phyloP scores from a whole-genome alignment of 2,113 vertebrate species.

The Macroglossus sobrinus region DNA sequence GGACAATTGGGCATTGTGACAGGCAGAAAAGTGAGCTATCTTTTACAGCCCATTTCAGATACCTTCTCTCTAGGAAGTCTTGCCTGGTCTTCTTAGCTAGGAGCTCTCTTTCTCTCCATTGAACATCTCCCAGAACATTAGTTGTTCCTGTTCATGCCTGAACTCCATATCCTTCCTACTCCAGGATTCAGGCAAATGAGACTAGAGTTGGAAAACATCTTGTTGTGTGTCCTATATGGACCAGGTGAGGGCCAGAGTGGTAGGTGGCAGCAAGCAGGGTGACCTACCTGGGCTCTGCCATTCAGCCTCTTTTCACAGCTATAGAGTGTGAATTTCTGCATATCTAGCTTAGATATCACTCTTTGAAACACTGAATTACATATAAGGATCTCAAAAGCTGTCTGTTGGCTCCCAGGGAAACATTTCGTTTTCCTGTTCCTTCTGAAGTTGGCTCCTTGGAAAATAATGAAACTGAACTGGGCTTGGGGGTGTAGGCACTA shows the following conservation, averaged over 20 bases:
- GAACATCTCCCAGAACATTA: neutral
- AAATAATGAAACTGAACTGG: constrained; percentile 22
- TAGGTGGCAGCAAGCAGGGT: neutral
- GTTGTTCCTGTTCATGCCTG: neutral
- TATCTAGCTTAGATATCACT: neutral
- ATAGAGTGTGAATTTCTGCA: neutral
- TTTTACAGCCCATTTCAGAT: neutral
- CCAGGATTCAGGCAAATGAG: neutral
- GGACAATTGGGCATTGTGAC: neutral
- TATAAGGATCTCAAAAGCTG: constrained; percentile 19
- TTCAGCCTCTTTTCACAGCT: neutral
- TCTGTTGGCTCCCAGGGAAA: constrained; percentile 39
- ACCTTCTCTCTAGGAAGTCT: neutral
- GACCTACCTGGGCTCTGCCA: neutral
- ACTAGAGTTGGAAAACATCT: neutral
- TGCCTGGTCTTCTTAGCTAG: neutral
- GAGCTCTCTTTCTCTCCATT: neutral
- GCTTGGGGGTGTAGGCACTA: rapidly evolving
- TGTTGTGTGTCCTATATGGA: neutral
- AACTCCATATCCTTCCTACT: neutral
- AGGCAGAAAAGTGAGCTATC: neutral
- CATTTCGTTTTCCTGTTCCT: constrained; percentile 10
- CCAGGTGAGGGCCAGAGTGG: neutral
- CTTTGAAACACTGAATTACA: constrained; percentile 48
- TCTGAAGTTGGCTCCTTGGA: constrained; percentile 33